Evolutionary conservation across 2,888 invertebrate genomes (phyloP).

Genomic region (Aphidius colemani): DNA sequence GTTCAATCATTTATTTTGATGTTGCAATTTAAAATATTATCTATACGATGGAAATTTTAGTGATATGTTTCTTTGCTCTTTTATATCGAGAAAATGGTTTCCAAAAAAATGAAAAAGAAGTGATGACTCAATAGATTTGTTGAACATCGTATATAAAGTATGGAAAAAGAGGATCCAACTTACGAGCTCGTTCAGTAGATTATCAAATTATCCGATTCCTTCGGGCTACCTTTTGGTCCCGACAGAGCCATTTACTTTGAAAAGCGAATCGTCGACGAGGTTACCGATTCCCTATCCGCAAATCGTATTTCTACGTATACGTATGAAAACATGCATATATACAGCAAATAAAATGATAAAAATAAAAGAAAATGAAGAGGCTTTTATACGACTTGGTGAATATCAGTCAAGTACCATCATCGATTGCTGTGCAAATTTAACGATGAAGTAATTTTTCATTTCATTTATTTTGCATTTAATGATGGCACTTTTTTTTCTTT

Average conservation of each 20-base stretch:
- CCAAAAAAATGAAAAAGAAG: not conserved
- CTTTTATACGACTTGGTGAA: constrained; percentile 15
- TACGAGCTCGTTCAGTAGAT: constrained; percentile 26
- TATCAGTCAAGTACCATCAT: constrained; percentile 7
- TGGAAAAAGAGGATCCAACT: constrained; percentile 6
- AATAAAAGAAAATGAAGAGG: not conserved
- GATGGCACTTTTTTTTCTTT: too few relatives aligned
- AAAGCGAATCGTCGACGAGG: constrained; percentile 19
- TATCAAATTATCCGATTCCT: constrained; percentile 30
- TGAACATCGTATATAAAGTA: not conserved
- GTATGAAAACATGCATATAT: constrained; percentile 10
- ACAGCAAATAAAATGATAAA: not conserved
- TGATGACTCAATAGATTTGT: constrained; percentile 9
- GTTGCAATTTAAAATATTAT: too few relatives aligned
- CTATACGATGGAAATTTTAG: too few relatives aligned
- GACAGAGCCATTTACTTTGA: constrained; percentile 31
- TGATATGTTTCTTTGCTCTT: too few relatives aligned
- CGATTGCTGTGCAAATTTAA: constrained; percentile 28
- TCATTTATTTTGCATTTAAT: not conserved
- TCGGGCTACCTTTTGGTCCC: constrained; percentile 23
- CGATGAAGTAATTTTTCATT: constrained; percentile 4
- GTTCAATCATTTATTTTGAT: too few relatives aligned
- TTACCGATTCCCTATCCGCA: constrained; percentile 25
- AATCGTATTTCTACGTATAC: constrained; percentile 19
- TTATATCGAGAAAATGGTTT: not conserved